Evolutionary conservation across 2,888 invertebrate species (phyloP), one percentile per base, ranked within the genome.

Genomic region (Drosophila cognata): DNA sequence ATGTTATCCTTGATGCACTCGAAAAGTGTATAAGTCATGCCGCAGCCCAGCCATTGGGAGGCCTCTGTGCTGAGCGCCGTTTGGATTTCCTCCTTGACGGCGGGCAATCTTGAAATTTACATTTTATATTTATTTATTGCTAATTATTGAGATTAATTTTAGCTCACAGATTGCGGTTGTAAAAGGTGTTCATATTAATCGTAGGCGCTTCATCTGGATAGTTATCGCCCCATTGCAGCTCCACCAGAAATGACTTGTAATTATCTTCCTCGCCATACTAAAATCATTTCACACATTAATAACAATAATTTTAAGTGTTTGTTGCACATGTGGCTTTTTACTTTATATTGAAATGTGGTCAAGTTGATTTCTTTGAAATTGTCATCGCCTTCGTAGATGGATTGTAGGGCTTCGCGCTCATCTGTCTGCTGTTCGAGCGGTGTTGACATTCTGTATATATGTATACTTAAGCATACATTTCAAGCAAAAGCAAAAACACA

Each of bases 1-100:
- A 95, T 94, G 89, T 96, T 96, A 92, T 99, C 98, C 92, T 98
- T 98, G 21, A 97, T 94, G 92, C 96, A 97, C 93, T 99, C 98
- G 92, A 99, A 98, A 61, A 99, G 93, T 0, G 98, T 97, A 91
- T 98, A 99, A 0, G 98, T 99, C 98, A 98, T 98, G 4, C 98
- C 98, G 94, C 96, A 96, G 1, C 98, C 98, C 21, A 98, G 89
- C 94, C 97, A 96, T 85, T 97, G 96, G 48, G 97, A 95, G 0
- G 97, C 97, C 93, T 98, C 97, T 16, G 94, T 94, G 18, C 94
- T 94, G 0, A 97, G 93, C 60, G 94, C 94, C 11, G 94, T 92
- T 16, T 95, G 89, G 71, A 98, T 95, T 91, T 95, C 96, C 55
- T 95, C 94, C 93, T 98, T 98, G 0, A 97, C 95, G 2, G 94